Conservation (phyloP, 1,140 invertebrate genomes). For the Leptinotarsa defecta region DNA sequence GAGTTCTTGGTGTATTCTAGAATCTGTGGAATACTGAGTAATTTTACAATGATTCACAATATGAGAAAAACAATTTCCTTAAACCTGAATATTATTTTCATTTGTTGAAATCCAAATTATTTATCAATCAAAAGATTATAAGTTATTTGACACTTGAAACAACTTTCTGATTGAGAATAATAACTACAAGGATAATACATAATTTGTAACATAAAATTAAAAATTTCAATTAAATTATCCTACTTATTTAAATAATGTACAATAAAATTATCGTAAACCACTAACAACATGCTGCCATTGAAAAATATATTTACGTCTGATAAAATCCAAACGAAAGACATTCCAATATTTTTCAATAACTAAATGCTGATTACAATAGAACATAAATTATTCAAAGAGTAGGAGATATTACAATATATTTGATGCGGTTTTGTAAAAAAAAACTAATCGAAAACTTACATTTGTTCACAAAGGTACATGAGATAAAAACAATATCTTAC, state of each 20-base stretch:
- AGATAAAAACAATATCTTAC: slow-evolving; percentile 7
- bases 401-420: neutral
- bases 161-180: no score
- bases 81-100: neutral
- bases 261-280: neutral
- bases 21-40: slow-evolving; percentile 13
- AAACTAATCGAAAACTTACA: neutral
- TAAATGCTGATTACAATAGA: no score
- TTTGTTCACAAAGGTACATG: neutral
- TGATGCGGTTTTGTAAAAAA: neutral
- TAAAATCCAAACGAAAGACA: no score
- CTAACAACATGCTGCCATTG: no score
- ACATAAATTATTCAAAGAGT: no score
- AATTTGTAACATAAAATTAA: no score
- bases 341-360: no score
- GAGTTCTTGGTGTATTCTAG: slow-evolving; percentile 43
- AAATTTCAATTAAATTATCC: neutral
- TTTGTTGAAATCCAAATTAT: neutral
- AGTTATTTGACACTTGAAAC: no score
- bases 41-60: neutral
- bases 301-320: no score
- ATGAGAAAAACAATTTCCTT: neutral
- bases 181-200: no score
- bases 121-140: no score
- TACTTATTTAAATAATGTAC: slow-evolving; percentile 8